phyloP scores from a whole-genome alignment of 2,888 invertebrate species.

The Sinelater perroti region DNA sequence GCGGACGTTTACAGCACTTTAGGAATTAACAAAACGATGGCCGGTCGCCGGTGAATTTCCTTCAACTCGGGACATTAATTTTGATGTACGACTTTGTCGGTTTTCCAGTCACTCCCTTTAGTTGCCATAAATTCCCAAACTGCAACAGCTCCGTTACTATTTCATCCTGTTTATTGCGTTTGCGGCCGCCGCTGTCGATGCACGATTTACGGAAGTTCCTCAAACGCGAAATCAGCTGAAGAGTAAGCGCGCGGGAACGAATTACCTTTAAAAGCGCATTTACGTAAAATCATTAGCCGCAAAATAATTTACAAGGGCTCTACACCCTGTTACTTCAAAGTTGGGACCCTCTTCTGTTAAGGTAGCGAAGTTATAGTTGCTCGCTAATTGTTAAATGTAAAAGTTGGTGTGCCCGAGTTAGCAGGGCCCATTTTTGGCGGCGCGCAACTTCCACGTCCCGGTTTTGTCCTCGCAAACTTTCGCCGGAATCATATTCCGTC shows the following conservation, averaged over 20 bases:
- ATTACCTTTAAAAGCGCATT: background rate
- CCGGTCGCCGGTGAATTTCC: conserved; percentile 4
- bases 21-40: conserved; percentile 2
- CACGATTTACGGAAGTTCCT: too few species aligned
- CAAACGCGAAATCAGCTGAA: too few species aligned
- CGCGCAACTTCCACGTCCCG: background rate
- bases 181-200: too few species aligned
- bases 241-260: too few species aligned
- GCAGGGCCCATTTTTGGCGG: background rate
- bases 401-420: conserved; percentile 2
- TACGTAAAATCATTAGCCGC: background rate
- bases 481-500: background rate
- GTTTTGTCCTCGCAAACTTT: background rate
- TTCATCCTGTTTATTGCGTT: too few species aligned
- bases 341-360: conserved; percentile 4
- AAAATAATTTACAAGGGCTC: conserved; percentile 7
- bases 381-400: conserved; percentile 18
- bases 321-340: conserved; percentile 3
- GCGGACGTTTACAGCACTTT: background rate
- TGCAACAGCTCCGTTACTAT: too few species aligned
- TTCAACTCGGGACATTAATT: conserved; percentile 16
- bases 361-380: conserved; percentile 7
- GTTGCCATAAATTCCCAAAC: background rate
- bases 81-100: conserved; percentile 16
- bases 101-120: conserved; percentile 16